phyloP scores from a whole-genome alignment of 2,797 vertebrate genomes.

The Emys orbicularis region DNA sequence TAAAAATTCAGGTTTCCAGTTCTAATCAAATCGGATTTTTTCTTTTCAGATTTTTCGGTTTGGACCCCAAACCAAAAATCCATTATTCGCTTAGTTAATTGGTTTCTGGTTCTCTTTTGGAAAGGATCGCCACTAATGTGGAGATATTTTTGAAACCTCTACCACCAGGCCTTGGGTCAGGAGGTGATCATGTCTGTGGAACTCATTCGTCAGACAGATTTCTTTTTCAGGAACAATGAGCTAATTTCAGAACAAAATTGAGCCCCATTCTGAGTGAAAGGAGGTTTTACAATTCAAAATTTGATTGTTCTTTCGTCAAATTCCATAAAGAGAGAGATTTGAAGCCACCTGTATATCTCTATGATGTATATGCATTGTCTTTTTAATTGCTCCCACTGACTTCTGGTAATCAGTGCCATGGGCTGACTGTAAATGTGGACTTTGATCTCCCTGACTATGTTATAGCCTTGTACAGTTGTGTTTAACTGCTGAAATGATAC shows the following conservation, averaged over 20 bases:
- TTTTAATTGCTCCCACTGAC: constrained; percentile 12
- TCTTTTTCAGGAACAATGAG: not conserved
- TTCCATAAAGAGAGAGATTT: not conserved
- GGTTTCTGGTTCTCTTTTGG: not conserved
- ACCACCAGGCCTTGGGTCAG: not conserved
- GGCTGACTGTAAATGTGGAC: not conserved
- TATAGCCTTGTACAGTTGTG: constrained; percentile 14
- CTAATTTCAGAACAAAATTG: not conserved
- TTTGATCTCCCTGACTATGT: constrained; percentile 15
- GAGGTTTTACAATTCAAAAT: not conserved
- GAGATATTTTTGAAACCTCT: not conserved
- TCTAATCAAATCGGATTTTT: not conserved
- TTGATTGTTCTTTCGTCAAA: not conserved
- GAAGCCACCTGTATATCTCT: not conserved
- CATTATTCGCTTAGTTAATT: not conserved
- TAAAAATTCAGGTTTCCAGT: not conserved
- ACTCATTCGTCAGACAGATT: not conserved
- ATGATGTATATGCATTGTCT: not conserved
- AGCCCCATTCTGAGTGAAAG: not conserved
- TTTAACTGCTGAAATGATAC: constrained; percentile 46
- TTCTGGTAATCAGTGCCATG: not conserved
- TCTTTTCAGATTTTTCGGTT: not conserved
- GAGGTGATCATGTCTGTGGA: not conserved
- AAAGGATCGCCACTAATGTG: not conserved
- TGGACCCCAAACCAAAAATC: not conserved